Evolutionary conservation across 2,888 invertebrate genomes (phyloP).

Genomic region (Resseliella maxima): DNA sequence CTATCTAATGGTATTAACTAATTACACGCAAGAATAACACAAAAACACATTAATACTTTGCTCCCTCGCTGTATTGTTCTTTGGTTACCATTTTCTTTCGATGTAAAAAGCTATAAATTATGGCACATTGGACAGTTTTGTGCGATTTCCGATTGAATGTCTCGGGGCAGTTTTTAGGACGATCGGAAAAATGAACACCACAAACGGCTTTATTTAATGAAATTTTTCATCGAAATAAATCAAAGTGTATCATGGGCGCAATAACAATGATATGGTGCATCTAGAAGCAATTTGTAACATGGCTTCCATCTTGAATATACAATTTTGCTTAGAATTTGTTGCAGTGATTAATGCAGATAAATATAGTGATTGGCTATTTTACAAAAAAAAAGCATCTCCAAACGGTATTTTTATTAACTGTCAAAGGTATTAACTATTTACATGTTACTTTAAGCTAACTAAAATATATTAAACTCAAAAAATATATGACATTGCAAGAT

Average conservation of each 20-base stretch:
- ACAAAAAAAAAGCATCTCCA: too few relatives aligned
- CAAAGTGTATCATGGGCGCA: constrained; percentile 42
- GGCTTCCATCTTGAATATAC: not conserved
- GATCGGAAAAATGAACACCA: constrained; percentile 46
- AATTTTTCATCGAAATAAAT: constrained; percentile 27
- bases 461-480: too few relatives aligned
- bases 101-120: not conserved
- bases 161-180: not conserved
- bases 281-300: not conserved
- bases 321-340: too few relatives aligned
- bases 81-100: not conserved
- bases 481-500: not conserved
- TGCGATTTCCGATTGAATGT: not conserved
- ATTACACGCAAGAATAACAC: constrained; percentile 46
- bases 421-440: too few relatives aligned
- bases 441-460: too few relatives aligned
- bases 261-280: not conserved
- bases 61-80: not conserved
- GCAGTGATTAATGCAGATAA: too few relatives aligned
- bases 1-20: constrained; percentile 51
- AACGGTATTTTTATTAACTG: too few relatives aligned
- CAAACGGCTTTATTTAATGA: constrained; percentile 46
- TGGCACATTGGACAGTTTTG: not conserved
- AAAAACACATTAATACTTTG: constrained; percentile 30
- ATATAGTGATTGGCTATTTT: too few relatives aligned